Conservation (phyloP, 2,888 invertebrate genomes). For the Tiliacea citrago region DNA sequence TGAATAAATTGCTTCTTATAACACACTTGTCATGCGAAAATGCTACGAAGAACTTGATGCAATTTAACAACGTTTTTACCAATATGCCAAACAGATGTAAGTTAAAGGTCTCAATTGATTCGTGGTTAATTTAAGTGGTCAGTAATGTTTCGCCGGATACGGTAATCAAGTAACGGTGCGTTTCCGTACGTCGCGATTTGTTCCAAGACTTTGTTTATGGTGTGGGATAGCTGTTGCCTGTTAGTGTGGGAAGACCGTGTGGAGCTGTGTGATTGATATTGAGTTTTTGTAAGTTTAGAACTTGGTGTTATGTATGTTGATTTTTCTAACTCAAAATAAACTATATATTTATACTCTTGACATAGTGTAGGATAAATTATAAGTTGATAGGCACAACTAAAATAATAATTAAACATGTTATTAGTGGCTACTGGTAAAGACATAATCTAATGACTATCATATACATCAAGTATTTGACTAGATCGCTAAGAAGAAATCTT, state of each 20-base stretch:
- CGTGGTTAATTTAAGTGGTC: constrained; percentile 35
- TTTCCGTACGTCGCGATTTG: constrained; percentile 44
- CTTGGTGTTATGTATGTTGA: background rate
- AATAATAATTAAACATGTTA: no score
- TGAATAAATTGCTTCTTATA: background rate
- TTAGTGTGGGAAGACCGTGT: constrained; percentile 47
- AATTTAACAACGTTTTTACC: background rate
- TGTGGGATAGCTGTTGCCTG: constrained; percentile 25
- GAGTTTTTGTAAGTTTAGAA: background rate
- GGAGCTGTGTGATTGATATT: constrained; percentile 9
- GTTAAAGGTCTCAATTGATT: constrained; percentile 31
- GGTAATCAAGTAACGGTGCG: constrained; percentile 59
- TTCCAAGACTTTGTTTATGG: constrained; percentile 39
- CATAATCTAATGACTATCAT: no score
- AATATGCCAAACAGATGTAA: constrained; percentile 23
- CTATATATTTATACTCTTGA: no score
- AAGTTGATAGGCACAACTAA: no score
- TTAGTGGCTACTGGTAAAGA: no score
- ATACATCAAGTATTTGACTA: no score
- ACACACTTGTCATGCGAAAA: background rate
- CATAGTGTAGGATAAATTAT: no score
- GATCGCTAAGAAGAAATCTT: background rate
- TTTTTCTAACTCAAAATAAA: no score
- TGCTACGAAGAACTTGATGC: background rate
- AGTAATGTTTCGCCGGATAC: constrained; percentile 57